Evolutionary conservation across 2,797 vertebrate species (phyloP).

Genomic region (Coreius guichenoti): DNA sequence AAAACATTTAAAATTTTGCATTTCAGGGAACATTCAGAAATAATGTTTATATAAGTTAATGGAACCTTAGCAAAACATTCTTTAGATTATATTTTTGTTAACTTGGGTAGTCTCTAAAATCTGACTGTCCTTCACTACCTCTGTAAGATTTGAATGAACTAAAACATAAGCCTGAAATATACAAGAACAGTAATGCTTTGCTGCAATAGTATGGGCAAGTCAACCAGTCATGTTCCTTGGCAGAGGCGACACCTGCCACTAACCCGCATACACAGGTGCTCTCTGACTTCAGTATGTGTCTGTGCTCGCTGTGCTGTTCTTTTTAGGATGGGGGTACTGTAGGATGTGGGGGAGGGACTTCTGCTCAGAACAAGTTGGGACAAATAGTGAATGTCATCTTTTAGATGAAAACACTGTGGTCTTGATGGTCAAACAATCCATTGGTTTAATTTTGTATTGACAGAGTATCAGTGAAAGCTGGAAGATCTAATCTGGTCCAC

Average conservation of each 20-base stretch:
- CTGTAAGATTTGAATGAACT: neutral
- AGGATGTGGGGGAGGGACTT: slow-evolving; percentile 10
- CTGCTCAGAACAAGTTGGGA: slow-evolving; percentile 12
- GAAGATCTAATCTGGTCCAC: neutral
- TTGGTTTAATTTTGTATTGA: slow-evolving; percentile 43
- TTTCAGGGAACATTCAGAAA: no score
- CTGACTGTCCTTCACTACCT: neutral
- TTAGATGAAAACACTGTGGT: neutral
- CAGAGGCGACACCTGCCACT: slow-evolving; percentile 36
- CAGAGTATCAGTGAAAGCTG: slow-evolving; percentile 3
- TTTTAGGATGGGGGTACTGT: slow-evolving; percentile 38
- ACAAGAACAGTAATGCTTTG: neutral
- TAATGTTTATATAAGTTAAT: no score
- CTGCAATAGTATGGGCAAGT: slow-evolving; percentile 7
- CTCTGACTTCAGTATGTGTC: slow-evolving; percentile 21
- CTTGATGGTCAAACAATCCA: slow-evolving; percentile 18
- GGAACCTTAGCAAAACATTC: no score
- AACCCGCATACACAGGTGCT: slow-evolving; percentile 38
- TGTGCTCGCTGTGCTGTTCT: slow-evolving; percentile 22
- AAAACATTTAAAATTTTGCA: no score
- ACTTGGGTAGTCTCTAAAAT: neutral
- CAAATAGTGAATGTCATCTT: slow-evolving; percentile 16
- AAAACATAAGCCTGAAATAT: neutral
- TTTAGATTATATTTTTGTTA: no score
- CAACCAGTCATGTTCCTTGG: neutral